phyloP scores from a whole-genome alignment of 1,140 invertebrate genomes.

The Drusus annulatus region DNA sequence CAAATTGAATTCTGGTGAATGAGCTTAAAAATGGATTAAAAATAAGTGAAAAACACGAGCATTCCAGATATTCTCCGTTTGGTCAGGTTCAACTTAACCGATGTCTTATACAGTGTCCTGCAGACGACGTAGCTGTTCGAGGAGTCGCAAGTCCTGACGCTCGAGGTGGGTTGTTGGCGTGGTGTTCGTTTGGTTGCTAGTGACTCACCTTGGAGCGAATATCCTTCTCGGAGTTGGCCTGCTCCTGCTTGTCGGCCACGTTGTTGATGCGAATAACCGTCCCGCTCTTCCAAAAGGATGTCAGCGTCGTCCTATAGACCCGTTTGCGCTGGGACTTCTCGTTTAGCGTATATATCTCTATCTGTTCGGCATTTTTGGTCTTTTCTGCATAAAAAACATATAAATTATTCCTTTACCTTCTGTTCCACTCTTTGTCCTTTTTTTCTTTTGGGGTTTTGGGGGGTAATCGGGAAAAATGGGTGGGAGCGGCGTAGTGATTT shows the following conservation, averaged over 20 bases:
- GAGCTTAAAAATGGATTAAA: neutral
- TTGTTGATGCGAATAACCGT: conserved; percentile 80
- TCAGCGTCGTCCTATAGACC: conserved; percentile 73
- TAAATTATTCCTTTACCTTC: conserved; percentile 57
- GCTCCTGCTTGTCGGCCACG: conserved; percentile 77
- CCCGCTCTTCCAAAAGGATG: conserved; percentile 77
- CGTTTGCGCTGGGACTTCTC: conserved; percentile 76
- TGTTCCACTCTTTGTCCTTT: conserved; percentile 53
- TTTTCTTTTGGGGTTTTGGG: conserved; percentile 3
- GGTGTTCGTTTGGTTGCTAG: no score
- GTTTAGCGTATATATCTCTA: conserved; percentile 77
- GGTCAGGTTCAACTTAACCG: neutral
- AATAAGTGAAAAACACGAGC: neutral
- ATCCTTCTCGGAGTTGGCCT: conserved; percentile 76
- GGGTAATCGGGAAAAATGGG: neutral
- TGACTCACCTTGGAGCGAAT: conserved; percentile 76
- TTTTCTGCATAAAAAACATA: conserved; percentile 72
- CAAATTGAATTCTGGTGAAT: neutral
- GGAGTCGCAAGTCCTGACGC: conserved; percentile 9
- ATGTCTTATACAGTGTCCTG: neutral
- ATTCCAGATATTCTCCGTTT: neutral
- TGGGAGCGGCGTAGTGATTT: neutral
- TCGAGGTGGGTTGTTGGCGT: neutral
- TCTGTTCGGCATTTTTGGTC: conserved; percentile 78
- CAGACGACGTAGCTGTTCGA: conserved; percentile 1